phyloP scores from a whole-genome alignment of 2,888 invertebrate genomes.

The Tethea ocularis region DNA sequence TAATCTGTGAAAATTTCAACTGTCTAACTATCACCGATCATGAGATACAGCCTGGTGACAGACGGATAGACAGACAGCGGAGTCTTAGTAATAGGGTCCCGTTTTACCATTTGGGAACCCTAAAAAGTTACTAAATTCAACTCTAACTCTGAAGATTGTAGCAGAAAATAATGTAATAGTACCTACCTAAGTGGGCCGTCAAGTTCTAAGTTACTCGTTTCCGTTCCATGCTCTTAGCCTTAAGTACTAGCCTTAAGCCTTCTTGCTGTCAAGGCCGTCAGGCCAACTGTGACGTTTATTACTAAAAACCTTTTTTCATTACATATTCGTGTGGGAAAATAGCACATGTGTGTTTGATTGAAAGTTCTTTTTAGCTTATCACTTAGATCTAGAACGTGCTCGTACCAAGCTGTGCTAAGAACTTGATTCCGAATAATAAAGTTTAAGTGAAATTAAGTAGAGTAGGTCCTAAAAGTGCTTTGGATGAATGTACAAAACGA shows the following conservation, averaged over 20 bases:
- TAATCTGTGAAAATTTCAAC: too few species aligned
- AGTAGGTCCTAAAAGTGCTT: not conserved
- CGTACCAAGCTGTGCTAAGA: not conserved
- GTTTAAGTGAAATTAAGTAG: not conserved
- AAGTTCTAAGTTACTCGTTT: not conserved
- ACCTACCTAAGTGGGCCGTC: not conserved
- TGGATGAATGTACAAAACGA: not conserved
- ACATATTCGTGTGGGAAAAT: not conserved
- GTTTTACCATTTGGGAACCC: too few species aligned
- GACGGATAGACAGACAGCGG: too few species aligned
- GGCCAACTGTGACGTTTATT: not conserved
- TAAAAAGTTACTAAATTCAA: too few species aligned
- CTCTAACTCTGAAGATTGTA: too few species aligned
- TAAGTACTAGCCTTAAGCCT: slow-evolving; percentile 2
- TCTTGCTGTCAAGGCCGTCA: not conserved
- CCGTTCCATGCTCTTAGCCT: not conserved
- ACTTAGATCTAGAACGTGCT: not conserved
- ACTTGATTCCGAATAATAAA: not conserved
- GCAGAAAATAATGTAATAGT: not conserved
- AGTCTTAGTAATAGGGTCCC: too few species aligned
- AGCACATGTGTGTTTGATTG: not conserved
- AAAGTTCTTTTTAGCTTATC: not conserved
- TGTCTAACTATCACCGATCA: too few species aligned
- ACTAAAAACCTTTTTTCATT: not conserved
- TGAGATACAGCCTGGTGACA: too few species aligned